Evolutionary conservation across 2,888 invertebrate species (phyloP).

Genomic region (Elmis aenea): DNA sequence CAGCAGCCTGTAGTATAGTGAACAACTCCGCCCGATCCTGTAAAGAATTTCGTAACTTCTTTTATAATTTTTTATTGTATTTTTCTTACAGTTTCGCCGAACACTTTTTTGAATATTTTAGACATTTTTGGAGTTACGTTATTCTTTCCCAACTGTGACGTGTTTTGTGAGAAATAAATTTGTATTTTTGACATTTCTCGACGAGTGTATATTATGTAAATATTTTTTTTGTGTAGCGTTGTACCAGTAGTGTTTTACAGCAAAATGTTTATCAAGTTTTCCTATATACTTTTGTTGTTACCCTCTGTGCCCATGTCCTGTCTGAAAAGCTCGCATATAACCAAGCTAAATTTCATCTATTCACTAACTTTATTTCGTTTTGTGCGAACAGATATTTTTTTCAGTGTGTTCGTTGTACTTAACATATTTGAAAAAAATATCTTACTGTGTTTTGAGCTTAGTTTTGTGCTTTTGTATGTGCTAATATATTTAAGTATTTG

Average conservation of each 20-base stretch:
- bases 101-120: constrained; percentile 2
- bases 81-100: constrained; percentile 4
- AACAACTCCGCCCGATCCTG: constrained; percentile 14
- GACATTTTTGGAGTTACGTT: constrained; percentile 21
- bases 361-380: constrained; percentile 10
- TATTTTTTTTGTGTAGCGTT: constrained; percentile 33
- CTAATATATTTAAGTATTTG: too few species aligned
- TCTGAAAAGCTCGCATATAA: constrained; percentile 18
- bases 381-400: too few species aligned
- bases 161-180: constrained; percentile 33
- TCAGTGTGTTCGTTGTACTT: too few species aligned
- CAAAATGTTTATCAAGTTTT: constrained; percentile 12
- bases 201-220: constrained; percentile 39
- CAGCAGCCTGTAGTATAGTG: constrained; percentile 22
- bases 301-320: too few species aligned
- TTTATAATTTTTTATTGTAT: constrained; percentile 19
- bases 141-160: constrained; percentile 18
- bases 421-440: too few species aligned
- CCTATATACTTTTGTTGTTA: too few species aligned
- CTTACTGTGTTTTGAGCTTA: too few species aligned
- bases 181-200: constrained; percentile 37
- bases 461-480: too few species aligned
- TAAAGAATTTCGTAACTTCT: constrained; percentile 11
- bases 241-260: constrained; percentile 17
- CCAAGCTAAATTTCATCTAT: constrained; percentile 17